Evolutionary conservation across 2,113 vertebrate species (phyloP).

Genomic region (Petrocephalus zakoni): DNA sequence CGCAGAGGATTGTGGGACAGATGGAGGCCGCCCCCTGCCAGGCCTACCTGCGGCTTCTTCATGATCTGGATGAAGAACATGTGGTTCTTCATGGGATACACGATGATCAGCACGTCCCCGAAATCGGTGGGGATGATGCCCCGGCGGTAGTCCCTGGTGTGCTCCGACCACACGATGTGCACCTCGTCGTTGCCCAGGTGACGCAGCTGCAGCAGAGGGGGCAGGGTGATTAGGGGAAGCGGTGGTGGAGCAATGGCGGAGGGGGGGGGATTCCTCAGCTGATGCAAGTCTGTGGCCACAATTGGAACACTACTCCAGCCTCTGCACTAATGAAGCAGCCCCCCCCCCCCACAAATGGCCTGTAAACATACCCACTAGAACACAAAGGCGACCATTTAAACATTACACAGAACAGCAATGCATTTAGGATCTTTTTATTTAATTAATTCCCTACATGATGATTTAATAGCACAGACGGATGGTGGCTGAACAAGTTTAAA

Average conservation of each 20-base stretch:
- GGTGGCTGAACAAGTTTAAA: background rate
- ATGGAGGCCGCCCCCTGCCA: background rate
- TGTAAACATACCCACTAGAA: background rate
- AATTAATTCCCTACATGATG: background rate
- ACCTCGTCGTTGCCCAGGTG: constrained; percentile 99
- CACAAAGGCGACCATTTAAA: constrained; percentile 1
- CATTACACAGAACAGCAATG: background rate
- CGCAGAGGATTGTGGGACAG: background rate
- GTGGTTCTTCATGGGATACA: constrained; percentile 97
- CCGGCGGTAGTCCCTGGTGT: constrained; percentile 89
- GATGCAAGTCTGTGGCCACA: background rate
- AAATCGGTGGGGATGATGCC: constrained; percentile 98
- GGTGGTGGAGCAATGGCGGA: background rate
- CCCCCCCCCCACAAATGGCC: background rate
- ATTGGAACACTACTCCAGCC: background rate
- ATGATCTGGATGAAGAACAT: constrained; percentile 94
- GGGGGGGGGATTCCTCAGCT: background rate
- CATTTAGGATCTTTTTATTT: background rate
- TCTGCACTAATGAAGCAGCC: background rate
- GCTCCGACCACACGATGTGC: constrained; percentile 98
- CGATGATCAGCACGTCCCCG: constrained; percentile 92
- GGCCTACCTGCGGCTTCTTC: constrained; percentile 89
- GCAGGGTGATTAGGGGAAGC: background rate
- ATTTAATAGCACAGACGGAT: background rate
- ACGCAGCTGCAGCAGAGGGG: constrained; percentile 71